These are phyloP conservation scores for Deilephila porcellus DNA, from an alignment of 2,888 invertebrate species.

Conservation along the genomic window DNA sequence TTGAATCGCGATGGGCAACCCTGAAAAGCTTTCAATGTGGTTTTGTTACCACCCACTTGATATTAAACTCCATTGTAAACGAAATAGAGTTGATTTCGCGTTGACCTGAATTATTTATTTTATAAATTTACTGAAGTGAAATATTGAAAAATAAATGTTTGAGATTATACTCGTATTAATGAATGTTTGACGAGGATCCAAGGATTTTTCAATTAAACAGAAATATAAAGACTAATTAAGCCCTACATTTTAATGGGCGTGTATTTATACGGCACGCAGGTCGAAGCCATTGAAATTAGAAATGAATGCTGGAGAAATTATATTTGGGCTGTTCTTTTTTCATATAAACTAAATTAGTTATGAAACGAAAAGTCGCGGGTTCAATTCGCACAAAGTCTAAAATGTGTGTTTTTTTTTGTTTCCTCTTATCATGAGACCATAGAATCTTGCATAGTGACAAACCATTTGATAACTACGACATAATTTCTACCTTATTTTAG, in stretches of 20 bases:
- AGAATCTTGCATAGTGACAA: background rate
- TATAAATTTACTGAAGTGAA: constrained; percentile 39
- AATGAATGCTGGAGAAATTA: background rate
- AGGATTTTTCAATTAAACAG: constrained; percentile 43
- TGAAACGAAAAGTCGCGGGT: background rate
- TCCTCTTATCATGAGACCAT: background rate
- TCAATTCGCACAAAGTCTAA: background rate
- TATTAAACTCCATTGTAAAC: background rate
- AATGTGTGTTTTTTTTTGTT: background rate
- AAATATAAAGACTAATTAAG: constrained; percentile 34
- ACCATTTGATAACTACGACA: background rate
- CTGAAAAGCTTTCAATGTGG: constrained; percentile 27
- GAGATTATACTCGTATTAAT: constrained; percentile 51
- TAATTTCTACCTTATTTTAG: background rate
- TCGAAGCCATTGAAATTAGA: background rate
- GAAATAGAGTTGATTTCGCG: background rate
- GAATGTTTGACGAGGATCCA: constrained; percentile 50
- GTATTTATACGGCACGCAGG: background rate
- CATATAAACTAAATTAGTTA: no score
- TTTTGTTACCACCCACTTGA: background rate
- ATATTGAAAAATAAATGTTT: constrained; percentile 55
- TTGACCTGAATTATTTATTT: constrained; percentile 6
- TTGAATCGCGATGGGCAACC: constrained; percentile 26
- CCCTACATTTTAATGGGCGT: constrained; percentile 2
- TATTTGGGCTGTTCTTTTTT: no score